Base-by-base conservation (phyloP, 2,888 invertebrate species). In the Leptopilina drosophilae region DNA sequence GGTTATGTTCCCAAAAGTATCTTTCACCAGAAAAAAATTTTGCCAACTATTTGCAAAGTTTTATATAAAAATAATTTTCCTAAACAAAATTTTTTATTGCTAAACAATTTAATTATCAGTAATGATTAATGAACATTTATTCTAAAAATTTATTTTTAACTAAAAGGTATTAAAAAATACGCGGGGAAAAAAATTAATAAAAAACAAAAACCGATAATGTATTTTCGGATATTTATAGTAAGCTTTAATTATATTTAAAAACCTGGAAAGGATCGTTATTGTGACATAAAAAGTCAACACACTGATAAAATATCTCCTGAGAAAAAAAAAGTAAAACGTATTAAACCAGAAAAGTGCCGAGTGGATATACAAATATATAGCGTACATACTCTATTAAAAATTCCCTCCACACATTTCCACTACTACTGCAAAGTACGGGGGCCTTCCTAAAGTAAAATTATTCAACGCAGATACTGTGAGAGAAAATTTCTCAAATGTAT, bases 341-440 rank as follows among this genome's bases (percentile, higher is more conserved):
- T 42, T n/a, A 5, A 65, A 65, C 65, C 40, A 40, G 33, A 12
- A 40, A n/a, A 65, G 14, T 33, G 33, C 14, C 26, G 14, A 26
- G 11, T 14, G 65, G n/a, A 40, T 14, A 64, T 64, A 33, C 40
- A 64, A 4, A 26, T 64, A 33, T 11, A 9, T 8, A 8, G 8
- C 15, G 15, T 59, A 59, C 40, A 40, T 65, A 40, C 40, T 42
- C 2, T 14, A 65, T 65, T 65, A 65, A 40, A 65, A 65, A 65
- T 65, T 40, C 33, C 64, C 33, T 26, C 26, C 42, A 65, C 65
- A 65, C 40, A 40, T 65, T 65, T 40, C n/a, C n/a, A n/a, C 65
- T 65, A 40, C 6, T 65, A 14, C 40, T 33, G 33, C 6, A 65
- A 65, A 65, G 14, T 33, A 65, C 33, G 14, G 62, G 20, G 20